These are phyloP conservation scores for Acleris cristana DNA, from an alignment of 2,888 invertebrate species.

Conservation along the genomic window DNA sequence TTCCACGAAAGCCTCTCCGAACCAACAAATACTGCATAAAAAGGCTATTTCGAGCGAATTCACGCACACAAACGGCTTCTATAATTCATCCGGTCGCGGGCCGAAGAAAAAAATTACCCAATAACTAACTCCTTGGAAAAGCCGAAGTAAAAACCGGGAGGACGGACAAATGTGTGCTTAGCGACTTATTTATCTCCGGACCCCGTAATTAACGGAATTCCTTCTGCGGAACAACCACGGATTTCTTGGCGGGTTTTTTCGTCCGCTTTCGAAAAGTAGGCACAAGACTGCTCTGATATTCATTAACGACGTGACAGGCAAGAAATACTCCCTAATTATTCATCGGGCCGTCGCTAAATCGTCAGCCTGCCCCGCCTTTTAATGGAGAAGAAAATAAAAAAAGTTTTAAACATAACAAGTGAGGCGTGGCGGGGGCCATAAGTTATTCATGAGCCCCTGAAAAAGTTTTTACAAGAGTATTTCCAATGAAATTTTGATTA, in stretches of 20 bases:
- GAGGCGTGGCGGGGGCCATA: conserved; percentile 67
- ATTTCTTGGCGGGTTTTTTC: conserved; percentile 64
- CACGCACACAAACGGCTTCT: conserved; percentile 67
- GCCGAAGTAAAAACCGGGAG: conserved; percentile 70
- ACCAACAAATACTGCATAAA: conserved; percentile 61
- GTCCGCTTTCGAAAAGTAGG: conserved; percentile 45
- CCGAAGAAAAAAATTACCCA: conserved; percentile 66
- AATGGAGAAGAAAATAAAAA: conserved; percentile 77
- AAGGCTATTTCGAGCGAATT: conserved; percentile 64
- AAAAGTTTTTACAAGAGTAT: conserved; percentile 57
- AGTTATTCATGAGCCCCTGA: conserved; percentile 74
- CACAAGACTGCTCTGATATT: conserved; percentile 70
- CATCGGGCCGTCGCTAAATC: conserved; percentile 75
- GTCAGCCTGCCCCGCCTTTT: conserved; percentile 68
- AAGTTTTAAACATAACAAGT: conserved; percentile 78
- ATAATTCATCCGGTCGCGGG: conserved; percentile 65
- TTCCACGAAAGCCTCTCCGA: conserved; percentile 54
- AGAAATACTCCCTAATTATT: conserved; percentile 81
- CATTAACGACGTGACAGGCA: conserved; percentile 79
- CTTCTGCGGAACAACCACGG: conserved; percentile 60
- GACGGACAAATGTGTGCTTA: conserved; percentile 77
- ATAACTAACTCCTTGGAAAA: conserved; percentile 65
- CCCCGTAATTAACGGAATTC: conserved; percentile 74
- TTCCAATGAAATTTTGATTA: conserved; percentile 66
- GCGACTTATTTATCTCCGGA: conserved; percentile 76